Evolutionary conservation across 2,113 vertebrate species (phyloP).

Genomic region (Alethe castanea): DNA sequence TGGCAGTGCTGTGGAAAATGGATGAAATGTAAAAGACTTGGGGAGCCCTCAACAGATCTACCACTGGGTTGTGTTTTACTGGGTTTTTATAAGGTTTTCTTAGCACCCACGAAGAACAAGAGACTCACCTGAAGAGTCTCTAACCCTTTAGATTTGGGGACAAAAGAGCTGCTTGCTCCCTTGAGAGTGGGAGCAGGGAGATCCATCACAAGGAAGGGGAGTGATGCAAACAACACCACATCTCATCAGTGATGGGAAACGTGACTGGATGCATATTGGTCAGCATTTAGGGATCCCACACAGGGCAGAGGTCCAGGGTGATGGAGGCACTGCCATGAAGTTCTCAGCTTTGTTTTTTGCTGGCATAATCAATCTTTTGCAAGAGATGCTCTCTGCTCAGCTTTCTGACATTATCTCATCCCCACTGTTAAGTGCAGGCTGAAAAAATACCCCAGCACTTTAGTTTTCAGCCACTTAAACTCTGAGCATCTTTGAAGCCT

Average conservation of each 20-base stretch:
- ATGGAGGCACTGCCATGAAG: neutral
- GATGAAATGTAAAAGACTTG: neutral
- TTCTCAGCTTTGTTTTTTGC: neutral
- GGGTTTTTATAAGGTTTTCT: neutral
- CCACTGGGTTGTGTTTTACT: neutral
- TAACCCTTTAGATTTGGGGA: neutral
- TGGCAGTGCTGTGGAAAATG: neutral
- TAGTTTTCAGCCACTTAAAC: conserved; percentile 7
- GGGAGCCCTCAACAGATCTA: neutral
- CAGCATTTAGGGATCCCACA: neutral
- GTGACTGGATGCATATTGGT: neutral
- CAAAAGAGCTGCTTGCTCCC: neutral
- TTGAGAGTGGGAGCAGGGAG: neutral
- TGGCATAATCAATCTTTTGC: neutral
- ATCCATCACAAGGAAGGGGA: neutral
- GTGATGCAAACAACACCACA: neutral
- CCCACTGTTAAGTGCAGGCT: neutral
- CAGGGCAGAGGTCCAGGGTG: neutral
- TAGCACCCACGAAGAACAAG: neutral
- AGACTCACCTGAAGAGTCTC: neutral
- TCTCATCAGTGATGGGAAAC: neutral
- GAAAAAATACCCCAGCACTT: neutral
- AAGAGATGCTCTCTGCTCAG: neutral
- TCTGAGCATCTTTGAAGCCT: neutral
- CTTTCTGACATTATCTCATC: neutral